These are phyloP conservation scores for Xanthorhoe designata DNA, from an alignment of 2,888 invertebrate genomes.

Conservation along the genomic window DNA sequence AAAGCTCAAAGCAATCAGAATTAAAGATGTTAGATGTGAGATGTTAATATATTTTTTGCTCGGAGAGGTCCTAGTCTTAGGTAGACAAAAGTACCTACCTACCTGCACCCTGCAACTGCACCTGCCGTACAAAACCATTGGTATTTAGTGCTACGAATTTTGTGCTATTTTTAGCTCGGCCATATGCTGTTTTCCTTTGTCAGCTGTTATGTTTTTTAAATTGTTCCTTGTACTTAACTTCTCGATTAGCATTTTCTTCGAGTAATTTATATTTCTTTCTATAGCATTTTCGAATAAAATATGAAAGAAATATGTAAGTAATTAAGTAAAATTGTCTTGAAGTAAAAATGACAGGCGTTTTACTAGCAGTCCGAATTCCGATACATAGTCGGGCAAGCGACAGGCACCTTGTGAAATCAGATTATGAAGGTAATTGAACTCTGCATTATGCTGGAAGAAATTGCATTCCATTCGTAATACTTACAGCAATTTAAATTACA, in stretches of 20 bases:
- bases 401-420: slow-evolving; percentile 17
- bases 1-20: slow-evolving; percentile 26
- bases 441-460: slow-evolving; percentile 32
- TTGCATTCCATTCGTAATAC: slow-evolving; percentile 40
- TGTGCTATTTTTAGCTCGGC: slow-evolving; percentile 20
- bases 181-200: slow-evolving; percentile 7
- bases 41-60: slow-evolving; percentile 6
- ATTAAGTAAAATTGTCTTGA: neutral
- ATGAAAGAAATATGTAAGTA: no score
- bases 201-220: slow-evolving; percentile 1
- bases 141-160: slow-evolving; percentile 14
- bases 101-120: slow-evolving; percentile 8
- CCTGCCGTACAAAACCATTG: slow-evolving; percentile 12
- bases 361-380: neutral
- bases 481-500: slow-evolving; percentile 38
- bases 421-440: slow-evolving; percentile 35
- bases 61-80: neutral
- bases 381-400: slow-evolving; percentile 7
- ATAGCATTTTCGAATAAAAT: no score
- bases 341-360: neutral
- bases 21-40: neutral
- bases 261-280: no score
- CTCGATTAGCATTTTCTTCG: no score
- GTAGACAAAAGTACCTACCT: neutral
- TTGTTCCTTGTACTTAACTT: neutral